These are phyloP conservation scores for Grus americana DNA, from an alignment of 2,113 vertebrate genomes.

Conservation along the genomic window DNA sequence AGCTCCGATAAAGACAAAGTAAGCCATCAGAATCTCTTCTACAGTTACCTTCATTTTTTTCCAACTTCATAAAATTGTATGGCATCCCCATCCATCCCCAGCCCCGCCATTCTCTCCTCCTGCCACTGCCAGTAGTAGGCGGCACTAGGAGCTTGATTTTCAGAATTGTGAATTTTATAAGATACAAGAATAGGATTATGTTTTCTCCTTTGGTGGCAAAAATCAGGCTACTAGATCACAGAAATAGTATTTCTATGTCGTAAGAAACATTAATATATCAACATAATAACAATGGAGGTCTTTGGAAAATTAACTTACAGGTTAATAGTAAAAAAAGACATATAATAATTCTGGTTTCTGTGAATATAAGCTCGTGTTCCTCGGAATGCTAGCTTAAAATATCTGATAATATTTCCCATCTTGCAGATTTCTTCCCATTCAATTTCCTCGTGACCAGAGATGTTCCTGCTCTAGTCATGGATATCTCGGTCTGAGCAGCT, in stretches of 20 bases:
- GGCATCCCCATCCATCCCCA: neutral
- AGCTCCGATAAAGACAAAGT: neutral
- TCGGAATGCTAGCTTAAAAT: neutral
- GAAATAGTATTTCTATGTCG: neutral
- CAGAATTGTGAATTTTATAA: neutral
- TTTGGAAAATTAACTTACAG: neutral
- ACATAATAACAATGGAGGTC: neutral
- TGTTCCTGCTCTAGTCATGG: slow-evolving; percentile 1
- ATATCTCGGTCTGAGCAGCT: neutral
- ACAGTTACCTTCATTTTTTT: neutral
- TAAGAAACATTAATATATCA: neutral
- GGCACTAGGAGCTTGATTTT: neutral
- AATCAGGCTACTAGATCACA: neutral
- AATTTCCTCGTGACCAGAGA: neutral
- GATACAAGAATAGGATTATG: neutral
- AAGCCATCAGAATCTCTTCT: neutral
- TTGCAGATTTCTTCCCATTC: slow-evolving; percentile 4
- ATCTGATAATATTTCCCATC: neutral
- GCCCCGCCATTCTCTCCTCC: neutral
- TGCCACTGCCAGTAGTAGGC: neutral
- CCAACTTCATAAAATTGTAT: neutral
- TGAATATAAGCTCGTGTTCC: neutral
- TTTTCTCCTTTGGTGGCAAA: neutral
- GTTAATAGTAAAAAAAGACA: neutral
- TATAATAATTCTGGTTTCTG: neutral